Conservation (phyloP, 2,888 invertebrate genomes). For the Odontomyia ornata region DNA sequence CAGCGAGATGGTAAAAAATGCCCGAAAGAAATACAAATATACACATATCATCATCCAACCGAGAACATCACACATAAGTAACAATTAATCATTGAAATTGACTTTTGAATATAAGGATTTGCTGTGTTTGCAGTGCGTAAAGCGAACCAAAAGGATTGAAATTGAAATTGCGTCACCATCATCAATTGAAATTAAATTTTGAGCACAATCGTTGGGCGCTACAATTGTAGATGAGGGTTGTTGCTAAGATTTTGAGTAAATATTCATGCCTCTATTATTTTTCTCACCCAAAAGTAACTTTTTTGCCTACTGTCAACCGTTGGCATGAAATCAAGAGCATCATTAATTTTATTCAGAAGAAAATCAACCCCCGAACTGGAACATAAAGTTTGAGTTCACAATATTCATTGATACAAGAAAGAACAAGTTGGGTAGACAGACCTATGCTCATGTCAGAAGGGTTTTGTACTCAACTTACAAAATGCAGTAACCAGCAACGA, state of each 20-base stretch:
- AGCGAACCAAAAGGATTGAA: conserved; percentile 14
- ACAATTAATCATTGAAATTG: conserved; percentile 35
- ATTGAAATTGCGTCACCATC: conserved; percentile 16
- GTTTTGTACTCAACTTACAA: too few species aligned
- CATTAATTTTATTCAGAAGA: conserved; percentile 24
- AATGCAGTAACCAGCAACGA: too few species aligned
- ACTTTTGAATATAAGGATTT: conserved; percentile 15
- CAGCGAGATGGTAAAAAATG: background rate
- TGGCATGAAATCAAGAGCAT: background rate
- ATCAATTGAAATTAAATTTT: background rate
- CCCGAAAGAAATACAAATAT: background rate
- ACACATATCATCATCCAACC: background rate
- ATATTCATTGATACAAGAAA: too few species aligned
- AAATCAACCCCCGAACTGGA: too few species aligned
- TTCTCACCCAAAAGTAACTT: background rate
- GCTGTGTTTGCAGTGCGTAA: background rate
- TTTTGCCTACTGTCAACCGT: background rate
- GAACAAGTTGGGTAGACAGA: too few species aligned
- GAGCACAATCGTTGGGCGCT: background rate
- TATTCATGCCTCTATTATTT: background rate
- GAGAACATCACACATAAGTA: background rate
- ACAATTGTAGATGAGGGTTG: background rate
- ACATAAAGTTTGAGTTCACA: too few species aligned
- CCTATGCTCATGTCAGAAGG: too few species aligned
- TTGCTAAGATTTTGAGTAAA: conserved; percentile 34